These are phyloP conservation scores for Platichthys flesus DNA, from an alignment of 2,113 vertebrate species.

Conservation along the genomic window DNA sequence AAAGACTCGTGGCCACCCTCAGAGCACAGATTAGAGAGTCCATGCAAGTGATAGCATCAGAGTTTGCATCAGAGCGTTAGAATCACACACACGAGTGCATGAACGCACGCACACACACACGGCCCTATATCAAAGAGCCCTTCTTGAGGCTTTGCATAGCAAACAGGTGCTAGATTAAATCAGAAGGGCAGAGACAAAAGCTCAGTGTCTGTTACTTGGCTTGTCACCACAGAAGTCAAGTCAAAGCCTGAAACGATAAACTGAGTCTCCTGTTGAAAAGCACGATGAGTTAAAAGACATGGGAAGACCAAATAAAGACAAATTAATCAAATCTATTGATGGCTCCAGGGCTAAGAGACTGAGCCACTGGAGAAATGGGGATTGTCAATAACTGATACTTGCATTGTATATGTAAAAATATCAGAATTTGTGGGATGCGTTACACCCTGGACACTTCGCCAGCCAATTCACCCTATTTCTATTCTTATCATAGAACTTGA, in stretches of 20 bases:
- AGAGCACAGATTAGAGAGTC: slow-evolving; percentile 50
- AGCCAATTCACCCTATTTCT: no score
- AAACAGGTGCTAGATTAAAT: slow-evolving; percentile 80
- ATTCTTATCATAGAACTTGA: no score
- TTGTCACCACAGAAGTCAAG: slow-evolving; percentile 60
- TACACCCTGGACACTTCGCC: no score
- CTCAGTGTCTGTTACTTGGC: slow-evolving; percentile 70
- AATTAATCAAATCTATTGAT: slow-evolving; percentile 38
- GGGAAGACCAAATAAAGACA: slow-evolving; percentile 27
- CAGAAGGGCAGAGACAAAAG: slow-evolving; percentile 68
- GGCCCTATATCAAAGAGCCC: slow-evolving; percentile 70
- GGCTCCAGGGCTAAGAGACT: slow-evolving; percentile 8
- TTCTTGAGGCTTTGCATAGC: slow-evolving; percentile 73
- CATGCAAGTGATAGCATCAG: slow-evolving; percentile 52
- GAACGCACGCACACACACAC: slow-evolving; percentile 9
- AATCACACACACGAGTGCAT: slow-evolving; percentile 20
- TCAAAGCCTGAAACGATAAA: slow-evolving; percentile 68
- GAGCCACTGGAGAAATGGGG: background rate
- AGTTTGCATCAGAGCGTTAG: slow-evolving; percentile 39
- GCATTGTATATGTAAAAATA: background rate
- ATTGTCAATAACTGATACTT: slow-evolving; percentile 9
- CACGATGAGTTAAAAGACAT: slow-evolving; percentile 30
- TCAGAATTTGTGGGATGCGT: background rate
- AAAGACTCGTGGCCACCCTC: slow-evolving; percentile 40
- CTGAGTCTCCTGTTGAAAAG: slow-evolving; percentile 32